Evolutionary conservation across 1,140 invertebrate genomes (phyloP), one percentile per base, ranked within the genome.

Genomic region (Nasonia giraulti): DNA sequence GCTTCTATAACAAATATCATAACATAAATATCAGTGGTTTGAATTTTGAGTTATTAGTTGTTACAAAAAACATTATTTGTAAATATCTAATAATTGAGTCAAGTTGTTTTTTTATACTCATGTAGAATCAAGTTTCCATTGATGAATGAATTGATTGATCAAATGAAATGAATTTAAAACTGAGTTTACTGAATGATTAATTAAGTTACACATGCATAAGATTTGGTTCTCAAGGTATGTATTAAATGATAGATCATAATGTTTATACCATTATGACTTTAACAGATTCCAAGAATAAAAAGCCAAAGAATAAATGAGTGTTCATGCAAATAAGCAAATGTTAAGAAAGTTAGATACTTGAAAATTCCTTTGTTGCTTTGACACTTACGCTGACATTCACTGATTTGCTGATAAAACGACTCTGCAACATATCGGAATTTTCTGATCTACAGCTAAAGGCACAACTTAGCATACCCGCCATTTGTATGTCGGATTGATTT

Each of bases 391-490:
- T 94, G 40, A 92, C 91, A 80, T 93, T 93, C 33, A 93, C 92
- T 37, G 93, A 93, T 87, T 93, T 94, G 86, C 91, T 94, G 23
- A 88, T 87, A 77, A 91, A 88, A 62, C 91, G 91, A 50, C 87
- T 89, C 77, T 93, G 90, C 78, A 78, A 78, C 11, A 83, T 82
- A 47, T 92, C 92, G n/a, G 87, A 37, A 86, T 87, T 90, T 86
- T 94, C 94, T 12, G 91, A 91, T 83, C 92, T 93, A 62, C 92
- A 90, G 87, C 96, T 96, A 91, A 98, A 98, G 0, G 96, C 95
- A 92, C 98, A 99, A 81, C 96, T 96, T 44, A 99, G 90, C 96
- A 99, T 98, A 0, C 97, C 98, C 17, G 98, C 96, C 90, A 97
- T 99, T 93, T 99, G 98, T 68, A 99, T 94, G 92, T 99, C 98